phyloP scores from a whole-genome alignment of 1,140 invertebrate species.

The Drosophila malerkotliana region DNA sequence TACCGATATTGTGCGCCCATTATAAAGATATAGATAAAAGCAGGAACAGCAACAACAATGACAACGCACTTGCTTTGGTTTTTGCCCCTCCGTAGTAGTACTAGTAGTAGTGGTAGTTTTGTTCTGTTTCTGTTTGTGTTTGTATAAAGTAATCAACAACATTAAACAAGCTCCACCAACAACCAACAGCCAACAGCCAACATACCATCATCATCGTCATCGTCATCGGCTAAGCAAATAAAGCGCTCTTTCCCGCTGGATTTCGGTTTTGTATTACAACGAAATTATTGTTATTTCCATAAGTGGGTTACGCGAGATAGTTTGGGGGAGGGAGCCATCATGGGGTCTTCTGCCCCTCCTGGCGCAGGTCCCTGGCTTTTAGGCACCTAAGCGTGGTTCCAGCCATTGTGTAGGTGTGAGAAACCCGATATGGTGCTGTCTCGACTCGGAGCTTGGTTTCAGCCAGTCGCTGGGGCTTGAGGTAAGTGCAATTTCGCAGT shows the following conservation, averaged over 20 bases:
- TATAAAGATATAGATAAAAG: constrained; percentile 74
- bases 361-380: constrained; percentile 24
- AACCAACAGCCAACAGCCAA: neutral
- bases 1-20: constrained; percentile 78
- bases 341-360: too few species aligned
- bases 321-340: too few species aligned
- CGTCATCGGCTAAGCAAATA: constrained; percentile 66
- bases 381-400: constrained; percentile 55
- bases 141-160: constrained; percentile 71
- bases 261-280: constrained; percentile 75
- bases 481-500: constrained; percentile 59
- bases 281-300: constrained; percentile 63
- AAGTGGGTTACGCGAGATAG: constrained; percentile 19
- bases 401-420: constrained; percentile 69
- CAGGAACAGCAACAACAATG: constrained; percentile 41
- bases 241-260: constrained; percentile 24
- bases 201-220: constrained; percentile 27
- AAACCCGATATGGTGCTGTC: constrained; percentile 63
- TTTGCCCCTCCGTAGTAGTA: constrained; percentile 12
- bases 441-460: constrained; percentile 20
- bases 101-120: constrained; percentile 5
- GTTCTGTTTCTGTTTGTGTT: constrained; percentile 35
- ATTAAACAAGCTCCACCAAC: constrained; percentile 63
- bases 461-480: constrained; percentile 14
- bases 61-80: constrained; percentile 44